phyloP scores from a whole-genome alignment of 2,888 invertebrate genomes.

The Girardia tigrina region DNA sequence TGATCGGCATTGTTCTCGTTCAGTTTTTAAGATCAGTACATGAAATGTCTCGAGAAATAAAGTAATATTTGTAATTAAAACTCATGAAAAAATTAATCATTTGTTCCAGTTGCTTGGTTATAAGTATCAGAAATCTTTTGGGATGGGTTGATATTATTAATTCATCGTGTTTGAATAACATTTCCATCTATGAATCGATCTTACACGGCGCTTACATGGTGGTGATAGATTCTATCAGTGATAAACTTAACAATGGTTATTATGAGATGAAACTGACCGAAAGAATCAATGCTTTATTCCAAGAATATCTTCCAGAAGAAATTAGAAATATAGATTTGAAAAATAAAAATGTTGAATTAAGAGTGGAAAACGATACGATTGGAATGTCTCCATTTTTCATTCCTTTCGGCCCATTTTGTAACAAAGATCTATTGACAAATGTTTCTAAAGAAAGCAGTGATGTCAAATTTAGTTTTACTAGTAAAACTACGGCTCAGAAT shows the following conservation, averaged over 20 bases:
- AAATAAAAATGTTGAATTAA: not conserved
- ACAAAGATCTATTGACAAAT: not conserved
- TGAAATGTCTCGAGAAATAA: not conserved
- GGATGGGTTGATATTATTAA: slow-evolving; percentile 84
- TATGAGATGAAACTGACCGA: slow-evolving; percentile 58
- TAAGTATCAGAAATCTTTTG: slow-evolving; percentile 73
- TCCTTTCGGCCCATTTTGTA: not conserved
- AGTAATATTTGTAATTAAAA: not conserved
- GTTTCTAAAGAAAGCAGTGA: not conserved
- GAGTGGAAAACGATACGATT: not conserved
- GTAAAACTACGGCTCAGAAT: slow-evolving; percentile 58
- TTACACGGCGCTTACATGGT: slow-evolving; percentile 78
- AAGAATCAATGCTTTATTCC: slow-evolving; percentile 46
- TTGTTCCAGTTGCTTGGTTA: slow-evolving; percentile 12
- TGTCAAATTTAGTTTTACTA: slow-evolving; percentile 43
- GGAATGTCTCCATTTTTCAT: not conserved
- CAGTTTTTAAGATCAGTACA: not conserved
- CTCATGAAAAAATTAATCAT: not conserved
- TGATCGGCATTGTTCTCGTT: not conserved
- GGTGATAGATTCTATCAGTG: slow-evolving; percentile 67
- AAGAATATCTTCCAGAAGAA: not conserved
- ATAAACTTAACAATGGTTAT: slow-evolving; percentile 36
- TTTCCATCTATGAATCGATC: slow-evolving; percentile 55
- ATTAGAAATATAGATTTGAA: not conserved
- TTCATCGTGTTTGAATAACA: slow-evolving; percentile 41